Percentiles rank a stretch among this genome's conserved stretches.
phyloP scores from a whole-genome alignment of 1,140 invertebrate genomes.

The Drosophila nigrodunni region DNA sequence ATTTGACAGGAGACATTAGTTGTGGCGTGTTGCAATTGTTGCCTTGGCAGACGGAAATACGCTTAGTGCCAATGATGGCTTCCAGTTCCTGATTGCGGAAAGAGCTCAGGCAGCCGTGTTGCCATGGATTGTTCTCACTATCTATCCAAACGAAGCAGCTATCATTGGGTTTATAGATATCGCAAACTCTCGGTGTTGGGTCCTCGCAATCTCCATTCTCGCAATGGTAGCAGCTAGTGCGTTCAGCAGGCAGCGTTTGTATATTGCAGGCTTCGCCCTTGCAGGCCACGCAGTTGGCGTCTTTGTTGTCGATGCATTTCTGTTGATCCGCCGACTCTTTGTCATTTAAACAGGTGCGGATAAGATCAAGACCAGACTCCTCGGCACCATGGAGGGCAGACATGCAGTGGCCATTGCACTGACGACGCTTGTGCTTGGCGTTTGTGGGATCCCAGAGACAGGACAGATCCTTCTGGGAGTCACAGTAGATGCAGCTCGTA shows the following conservation, averaged over 20 bases:
- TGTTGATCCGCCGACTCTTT: constrained; percentile 64
- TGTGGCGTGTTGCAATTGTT: constrained; percentile 62
- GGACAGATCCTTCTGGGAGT: constrained; percentile 56
- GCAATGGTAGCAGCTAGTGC: constrained; percentile 70
- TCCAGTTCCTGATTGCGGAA: constrained; percentile 75
- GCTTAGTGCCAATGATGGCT: constrained; percentile 68
- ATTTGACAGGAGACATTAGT: constrained; percentile 43
- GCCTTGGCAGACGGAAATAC: constrained; percentile 65
- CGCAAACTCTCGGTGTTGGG: constrained; percentile 45
- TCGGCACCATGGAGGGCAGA: constrained; percentile 67
- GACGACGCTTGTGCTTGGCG: constrained; percentile 48
- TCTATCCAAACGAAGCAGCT: constrained; percentile 70
- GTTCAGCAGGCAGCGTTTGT: constrained; percentile 51
- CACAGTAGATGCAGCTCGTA: constrained; percentile 72
- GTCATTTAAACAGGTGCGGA: constrained; percentile 75
- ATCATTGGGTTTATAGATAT: constrained; percentile 67
- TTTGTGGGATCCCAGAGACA: constrained; percentile 59
- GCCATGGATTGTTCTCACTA: constrained; percentile 57
- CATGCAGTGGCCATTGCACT: constrained; percentile 76
- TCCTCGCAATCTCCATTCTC: constrained; percentile 60
- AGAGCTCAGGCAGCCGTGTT: constrained; percentile 67
- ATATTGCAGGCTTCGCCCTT: constrained; percentile 58
- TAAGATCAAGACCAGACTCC: constrained; percentile 58
- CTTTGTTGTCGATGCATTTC: constrained; percentile 44
- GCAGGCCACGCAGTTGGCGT: constrained; percentile 60